Evolutionary conservation across 2,113 vertebrate species (phyloP).

Genomic region (Ictalurus punctatus): DNA sequence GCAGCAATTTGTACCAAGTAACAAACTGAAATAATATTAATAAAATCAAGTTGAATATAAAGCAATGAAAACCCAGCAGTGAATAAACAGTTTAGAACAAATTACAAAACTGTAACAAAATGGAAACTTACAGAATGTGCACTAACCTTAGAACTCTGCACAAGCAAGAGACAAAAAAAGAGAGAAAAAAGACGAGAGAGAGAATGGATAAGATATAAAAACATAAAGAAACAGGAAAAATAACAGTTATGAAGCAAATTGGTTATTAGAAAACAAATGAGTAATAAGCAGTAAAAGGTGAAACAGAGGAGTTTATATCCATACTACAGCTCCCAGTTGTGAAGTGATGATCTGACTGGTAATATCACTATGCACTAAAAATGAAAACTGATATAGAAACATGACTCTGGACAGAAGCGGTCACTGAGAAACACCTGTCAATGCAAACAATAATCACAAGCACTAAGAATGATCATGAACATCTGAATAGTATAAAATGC

Average conservation of each 20-base stretch:
- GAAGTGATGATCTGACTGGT: background rate
- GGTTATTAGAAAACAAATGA: constrained; percentile 59
- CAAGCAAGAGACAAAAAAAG: constrained; percentile 87
- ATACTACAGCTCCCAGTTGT: background rate
- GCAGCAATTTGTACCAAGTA: background rate
- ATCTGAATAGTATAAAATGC: background rate
- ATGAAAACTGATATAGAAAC: background rate
- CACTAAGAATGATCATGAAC: background rate
- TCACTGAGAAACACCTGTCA: background rate
- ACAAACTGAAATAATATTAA: background rate
- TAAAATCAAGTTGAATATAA: constrained; percentile 23
- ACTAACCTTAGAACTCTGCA: constrained; percentile 99
- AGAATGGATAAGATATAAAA: constrained; percentile 43
- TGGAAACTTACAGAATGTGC: constrained; percentile 89
- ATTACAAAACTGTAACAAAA: constrained; percentile 75
- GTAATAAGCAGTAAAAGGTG: constrained; percentile 31
- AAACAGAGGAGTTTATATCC: constrained; percentile 47
- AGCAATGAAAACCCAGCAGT: constrained; percentile 52
- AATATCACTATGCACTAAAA: background rate
- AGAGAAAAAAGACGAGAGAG: constrained; percentile 75
- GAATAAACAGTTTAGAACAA: constrained; percentile 44
- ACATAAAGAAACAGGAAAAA: constrained; percentile 40
- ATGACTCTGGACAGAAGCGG: background rate
- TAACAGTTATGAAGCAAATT: background rate
- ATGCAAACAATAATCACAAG: background rate